Conservation (phyloP, 2,113 vertebrate species). For the Azemiops feae region DNA sequence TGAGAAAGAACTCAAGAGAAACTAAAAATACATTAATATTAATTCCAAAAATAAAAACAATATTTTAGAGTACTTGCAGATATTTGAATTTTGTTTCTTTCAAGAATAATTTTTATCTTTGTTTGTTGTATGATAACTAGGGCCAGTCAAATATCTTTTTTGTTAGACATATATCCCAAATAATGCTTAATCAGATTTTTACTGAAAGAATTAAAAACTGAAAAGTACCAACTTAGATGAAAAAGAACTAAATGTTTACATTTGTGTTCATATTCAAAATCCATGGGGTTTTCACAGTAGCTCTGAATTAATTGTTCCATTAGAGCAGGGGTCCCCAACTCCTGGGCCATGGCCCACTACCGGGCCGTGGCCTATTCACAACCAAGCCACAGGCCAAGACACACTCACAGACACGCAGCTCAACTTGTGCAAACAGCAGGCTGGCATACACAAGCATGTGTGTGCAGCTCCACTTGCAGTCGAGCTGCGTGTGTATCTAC, state of each 20-base stretch:
- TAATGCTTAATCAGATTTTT: neutral
- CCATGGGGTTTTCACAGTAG: neutral
- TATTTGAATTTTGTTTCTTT: neutral
- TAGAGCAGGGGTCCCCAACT: no score
- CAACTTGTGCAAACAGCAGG: no score
- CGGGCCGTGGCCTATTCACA: no score
- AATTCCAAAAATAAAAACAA: neutral
- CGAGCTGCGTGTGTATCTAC: no score
- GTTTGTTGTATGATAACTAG: constrained; percentile 2
- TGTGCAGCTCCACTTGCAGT: no score
- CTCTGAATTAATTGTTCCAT: neutral
- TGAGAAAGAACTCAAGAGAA: neutral
- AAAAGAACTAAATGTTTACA: neutral
- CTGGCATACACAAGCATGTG: no score
- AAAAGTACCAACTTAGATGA: neutral
- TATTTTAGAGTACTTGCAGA: neutral
- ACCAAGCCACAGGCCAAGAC: no score
- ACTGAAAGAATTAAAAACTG: neutral
- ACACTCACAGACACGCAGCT: no score
- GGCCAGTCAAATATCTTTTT: neutral
- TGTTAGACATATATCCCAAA: neutral
- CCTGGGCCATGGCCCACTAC: no score
- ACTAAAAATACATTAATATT: neutral
- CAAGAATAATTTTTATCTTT: neutral
- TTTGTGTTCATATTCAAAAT: neutral